Evolutionary conservation across 2,797 vertebrate genomes (phyloP).

Genomic region (Austrolebias charrua): DNA sequence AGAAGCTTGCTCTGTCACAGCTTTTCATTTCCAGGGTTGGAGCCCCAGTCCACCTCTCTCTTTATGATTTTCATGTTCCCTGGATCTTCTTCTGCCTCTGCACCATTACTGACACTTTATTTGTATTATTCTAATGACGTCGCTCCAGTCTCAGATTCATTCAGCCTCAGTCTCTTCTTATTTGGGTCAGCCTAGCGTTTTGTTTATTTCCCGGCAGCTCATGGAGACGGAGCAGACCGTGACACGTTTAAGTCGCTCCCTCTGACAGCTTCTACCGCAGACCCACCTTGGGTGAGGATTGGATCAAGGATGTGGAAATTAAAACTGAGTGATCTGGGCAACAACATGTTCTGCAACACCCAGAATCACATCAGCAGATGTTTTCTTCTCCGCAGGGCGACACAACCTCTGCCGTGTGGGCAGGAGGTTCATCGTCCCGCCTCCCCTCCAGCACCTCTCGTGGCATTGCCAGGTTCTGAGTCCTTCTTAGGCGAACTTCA

Average conservation of each 20-base stretch:
- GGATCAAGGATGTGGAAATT: slow-evolving; percentile 63
- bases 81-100: slow-evolving; percentile 40
- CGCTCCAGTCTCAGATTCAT: slow-evolving; percentile 58
- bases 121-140: slow-evolving; percentile 65
- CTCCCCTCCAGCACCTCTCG: slow-evolving; percentile 24
- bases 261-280: slow-evolving; percentile 44
- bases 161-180: slow-evolving; percentile 62
- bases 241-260: slow-evolving; percentile 55
- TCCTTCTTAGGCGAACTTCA: slow-evolving; percentile 33
- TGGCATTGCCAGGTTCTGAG: slow-evolving; percentile 19
- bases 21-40: slow-evolving; percentile 62
- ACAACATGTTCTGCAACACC: slow-evolving; percentile 33
- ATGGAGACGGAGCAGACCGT: slow-evolving; percentile 53
- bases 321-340: slow-evolving; percentile 42
- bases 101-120: slow-evolving; percentile 50
- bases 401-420: slow-evolving; percentile 27
- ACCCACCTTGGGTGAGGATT: slow-evolving; percentile 57
- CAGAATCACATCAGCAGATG: slow-evolving; percentile 23
- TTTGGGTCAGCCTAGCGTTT: slow-evolving; percentile 66
- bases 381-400: slow-evolving; percentile 18
- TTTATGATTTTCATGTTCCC: slow-evolving; percentile 56
- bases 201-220: slow-evolving; percentile 56
- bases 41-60: slow-evolving; percentile 40
- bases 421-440: slow-evolving; percentile 8
- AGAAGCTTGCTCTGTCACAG: slow-evolving; percentile 57